Percentiles rank a stretch among this genome's conserved stretches.
These are phyloP conservation scores for Graptemys geographica DNA, from an alignment of 2,797 vertebrate species.

Conservation along the genomic window DNA sequence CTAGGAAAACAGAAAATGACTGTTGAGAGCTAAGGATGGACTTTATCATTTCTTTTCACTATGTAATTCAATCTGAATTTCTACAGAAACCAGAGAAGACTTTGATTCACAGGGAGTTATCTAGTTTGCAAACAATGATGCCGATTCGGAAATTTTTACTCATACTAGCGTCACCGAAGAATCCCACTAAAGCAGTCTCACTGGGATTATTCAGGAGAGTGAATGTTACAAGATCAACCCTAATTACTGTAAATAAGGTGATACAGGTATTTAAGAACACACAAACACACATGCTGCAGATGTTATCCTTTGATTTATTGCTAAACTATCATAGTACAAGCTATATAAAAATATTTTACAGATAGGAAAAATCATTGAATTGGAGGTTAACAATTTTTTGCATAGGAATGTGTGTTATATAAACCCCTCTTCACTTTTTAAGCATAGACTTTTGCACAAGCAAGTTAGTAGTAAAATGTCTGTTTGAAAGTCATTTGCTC, in stretches of 20 bases:
- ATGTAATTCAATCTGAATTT: fast-evolving
- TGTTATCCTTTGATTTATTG: constrained; percentile 89
- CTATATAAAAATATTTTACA: constrained; percentile 89
- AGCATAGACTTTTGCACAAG: constrained; percentile 36
- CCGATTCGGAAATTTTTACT: fast-evolving
- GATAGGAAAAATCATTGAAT: constrained; percentile 79
- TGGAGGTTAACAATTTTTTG: constrained; percentile 79
- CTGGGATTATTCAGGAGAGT: neutral
- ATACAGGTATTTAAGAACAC: constrained; percentile 6
- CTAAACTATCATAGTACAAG: constrained; percentile 89
- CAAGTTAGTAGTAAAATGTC: constrained; percentile 22
- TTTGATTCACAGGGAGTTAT: neutral
- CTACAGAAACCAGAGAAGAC: neutral
- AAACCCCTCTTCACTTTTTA: constrained; percentile 36
- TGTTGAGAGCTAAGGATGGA: neutral
- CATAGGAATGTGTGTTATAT: constrained; percentile 75
- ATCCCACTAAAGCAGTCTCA: neutral
- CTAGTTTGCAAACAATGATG: fast-evolving
- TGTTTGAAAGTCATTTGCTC: constrained; percentile 19
- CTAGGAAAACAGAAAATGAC: neutral
- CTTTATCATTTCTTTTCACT: neutral
- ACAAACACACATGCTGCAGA: constrained; percentile 24
- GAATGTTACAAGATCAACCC: neutral
- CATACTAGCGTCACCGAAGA: neutral
- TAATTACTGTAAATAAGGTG: neutral